These are phyloP conservation scores for Meganola albula DNA, from an alignment of 2,888 invertebrate species.

Conservation along the genomic window DNA sequence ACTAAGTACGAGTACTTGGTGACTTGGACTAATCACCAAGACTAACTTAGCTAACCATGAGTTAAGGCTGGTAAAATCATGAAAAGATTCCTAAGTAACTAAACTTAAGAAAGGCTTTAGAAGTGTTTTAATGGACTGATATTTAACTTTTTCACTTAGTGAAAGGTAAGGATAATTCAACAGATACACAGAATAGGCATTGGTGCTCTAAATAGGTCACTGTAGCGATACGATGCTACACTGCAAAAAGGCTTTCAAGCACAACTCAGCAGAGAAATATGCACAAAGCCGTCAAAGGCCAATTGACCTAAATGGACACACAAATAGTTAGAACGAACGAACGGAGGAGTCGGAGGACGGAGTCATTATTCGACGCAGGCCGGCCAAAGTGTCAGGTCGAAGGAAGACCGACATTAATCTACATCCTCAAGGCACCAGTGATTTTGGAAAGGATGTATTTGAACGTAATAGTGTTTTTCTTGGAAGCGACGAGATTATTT, in stretches of 20 bases:
- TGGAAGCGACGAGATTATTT: slow-evolving; percentile 60
- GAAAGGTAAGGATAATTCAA: too few relatives aligned
- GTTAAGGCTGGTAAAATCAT: too few relatives aligned
- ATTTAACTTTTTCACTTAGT: too few relatives aligned
- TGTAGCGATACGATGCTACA: slow-evolving; percentile 33
- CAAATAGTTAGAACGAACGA: slow-evolving; percentile 66
- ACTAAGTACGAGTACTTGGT: too few relatives aligned
- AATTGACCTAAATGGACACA: slow-evolving; percentile 74
- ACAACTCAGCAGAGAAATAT: slow-evolving; percentile 52
- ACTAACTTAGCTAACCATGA: too few relatives aligned
- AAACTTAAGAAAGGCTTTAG: too few relatives aligned
- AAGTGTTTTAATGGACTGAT: too few relatives aligned
- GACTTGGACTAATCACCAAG: too few relatives aligned
- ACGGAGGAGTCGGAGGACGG: slow-evolving; percentile 41
- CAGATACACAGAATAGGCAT: too few relatives aligned
- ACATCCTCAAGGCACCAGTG: slow-evolving; percentile 69
- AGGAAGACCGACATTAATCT: slow-evolving; percentile 67
- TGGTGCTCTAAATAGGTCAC: slow-evolving; percentile 14
- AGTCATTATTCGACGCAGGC: slow-evolving; percentile 71
- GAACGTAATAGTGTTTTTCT: slow-evolving; percentile 53
- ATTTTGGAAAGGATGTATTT: slow-evolving; percentile 63
- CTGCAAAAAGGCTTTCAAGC: slow-evolving; percentile 64
- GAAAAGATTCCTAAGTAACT: too few relatives aligned
- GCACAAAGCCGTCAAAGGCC: slow-evolving; percentile 64
- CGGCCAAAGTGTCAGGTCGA: slow-evolving; percentile 65